A percentile compares a stretch with the other conserved stretches of the same genome.
Evolutionary conservation across 2,113 vertebrate genomes (phyloP).

Genomic region (Delphinapterus leucas): DNA sequence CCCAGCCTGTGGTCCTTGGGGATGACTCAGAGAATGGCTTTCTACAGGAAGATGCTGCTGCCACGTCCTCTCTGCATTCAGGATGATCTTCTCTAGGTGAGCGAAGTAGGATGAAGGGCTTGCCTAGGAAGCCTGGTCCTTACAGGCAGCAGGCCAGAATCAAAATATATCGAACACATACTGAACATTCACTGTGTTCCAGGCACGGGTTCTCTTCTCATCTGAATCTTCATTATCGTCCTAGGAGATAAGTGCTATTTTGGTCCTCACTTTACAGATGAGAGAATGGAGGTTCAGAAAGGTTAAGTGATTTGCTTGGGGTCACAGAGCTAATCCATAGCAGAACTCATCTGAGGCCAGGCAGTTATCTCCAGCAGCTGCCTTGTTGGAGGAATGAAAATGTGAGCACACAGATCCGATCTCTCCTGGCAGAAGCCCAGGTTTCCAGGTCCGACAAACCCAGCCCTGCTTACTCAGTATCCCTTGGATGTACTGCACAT

Average conservation of each 20-base stretch:
- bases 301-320: neutral
- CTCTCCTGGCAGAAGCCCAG: neutral
- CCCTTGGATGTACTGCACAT: neutral
- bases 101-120: neutral
- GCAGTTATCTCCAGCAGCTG: neutral
- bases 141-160: neutral
- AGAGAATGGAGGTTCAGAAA: neutral
- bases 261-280: neutral
- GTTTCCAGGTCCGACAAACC: neutral
- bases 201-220: neutral
- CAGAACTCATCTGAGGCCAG: neutral
- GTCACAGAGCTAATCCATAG: neutral
- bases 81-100: neutral
- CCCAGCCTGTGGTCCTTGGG: neutral
- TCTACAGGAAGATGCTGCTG: neutral
- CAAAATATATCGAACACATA: neutral
- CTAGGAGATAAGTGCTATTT: neutral
- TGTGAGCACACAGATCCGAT: accelerated
- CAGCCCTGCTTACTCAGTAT: neutral
- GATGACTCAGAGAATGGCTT: neutral
- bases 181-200: neutral
- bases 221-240: neutral
- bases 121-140: neutral
- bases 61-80: neutral
- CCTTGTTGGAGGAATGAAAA: neutral